These are phyloP conservation scores for Pseudomyrmex pallidus DNA, from an alignment of 1,140 invertebrate species.

Conservation along the genomic window DNA sequence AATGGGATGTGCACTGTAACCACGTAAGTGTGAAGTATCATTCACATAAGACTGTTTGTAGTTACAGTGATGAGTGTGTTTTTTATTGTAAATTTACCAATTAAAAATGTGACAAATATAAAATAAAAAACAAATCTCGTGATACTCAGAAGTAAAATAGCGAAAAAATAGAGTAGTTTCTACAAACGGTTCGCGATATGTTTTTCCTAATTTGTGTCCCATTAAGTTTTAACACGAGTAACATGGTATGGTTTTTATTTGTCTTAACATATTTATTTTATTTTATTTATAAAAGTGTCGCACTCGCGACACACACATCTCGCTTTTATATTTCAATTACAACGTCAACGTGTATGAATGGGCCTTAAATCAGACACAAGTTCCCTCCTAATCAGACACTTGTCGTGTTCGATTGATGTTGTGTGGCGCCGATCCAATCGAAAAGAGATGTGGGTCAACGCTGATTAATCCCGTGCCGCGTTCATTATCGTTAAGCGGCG, in stretches of 20 bases:
- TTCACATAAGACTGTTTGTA: background rate
- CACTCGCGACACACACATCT: no score
- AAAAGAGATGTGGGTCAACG: slow-evolving; percentile 56
- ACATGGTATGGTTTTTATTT: no score
- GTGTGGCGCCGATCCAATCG: slow-evolving; percentile 56
- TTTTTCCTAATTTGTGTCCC: background rate
- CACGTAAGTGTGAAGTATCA: slow-evolving; percentile 29
- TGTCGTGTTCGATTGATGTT: slow-evolving; percentile 14
- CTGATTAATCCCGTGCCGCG: slow-evolving; percentile 45
- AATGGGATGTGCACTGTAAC: slow-evolving; percentile 38
- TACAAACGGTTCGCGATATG: background rate
- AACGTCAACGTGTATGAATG: background rate
- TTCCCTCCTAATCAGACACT: slow-evolving; percentile 40
- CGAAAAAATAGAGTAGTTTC: background rate
- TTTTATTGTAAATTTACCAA: no score
- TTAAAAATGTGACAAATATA: no score
- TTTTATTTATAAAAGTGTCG: background rate
- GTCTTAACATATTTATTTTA: background rate
- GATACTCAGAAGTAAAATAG: no score
- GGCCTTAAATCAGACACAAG: slow-evolving; percentile 14
- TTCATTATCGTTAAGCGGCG: slow-evolving; percentile 40
- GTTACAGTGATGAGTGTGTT: background rate
- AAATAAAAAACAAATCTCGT: background rate
- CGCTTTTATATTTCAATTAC: background rate
- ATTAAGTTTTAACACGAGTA: background rate